phyloP scores from a whole-genome alignment of 2,888 invertebrate genomes.

The Rugalucina vietnamica region DNA sequence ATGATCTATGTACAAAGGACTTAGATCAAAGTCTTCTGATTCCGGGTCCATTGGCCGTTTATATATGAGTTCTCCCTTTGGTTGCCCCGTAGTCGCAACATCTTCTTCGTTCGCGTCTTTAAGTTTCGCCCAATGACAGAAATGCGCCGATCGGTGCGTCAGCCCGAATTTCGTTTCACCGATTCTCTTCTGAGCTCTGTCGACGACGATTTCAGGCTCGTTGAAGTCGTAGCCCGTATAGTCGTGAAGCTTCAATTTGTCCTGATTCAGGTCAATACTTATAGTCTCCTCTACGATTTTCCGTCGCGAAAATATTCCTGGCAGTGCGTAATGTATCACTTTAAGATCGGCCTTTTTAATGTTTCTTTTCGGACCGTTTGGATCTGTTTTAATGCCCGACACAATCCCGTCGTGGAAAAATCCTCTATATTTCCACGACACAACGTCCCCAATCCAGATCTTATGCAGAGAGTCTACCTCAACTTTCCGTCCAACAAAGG shows the following conservation, averaged over 20 bases:
- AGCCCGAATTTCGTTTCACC: slow-evolving; percentile 46
- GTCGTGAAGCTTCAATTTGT: slow-evolving; percentile 8
- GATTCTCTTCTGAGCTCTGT: slow-evolving; percentile 38
- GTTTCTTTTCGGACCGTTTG: background rate
- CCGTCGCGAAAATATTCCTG: slow-evolving; percentile 8
- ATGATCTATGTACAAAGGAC: slow-evolving; percentile 30
- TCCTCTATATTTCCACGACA: slow-evolving; percentile 7
- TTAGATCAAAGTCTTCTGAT: background rate
- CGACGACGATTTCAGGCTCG: slow-evolving; percentile 32
- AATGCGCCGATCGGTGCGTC: slow-evolving; percentile 41
- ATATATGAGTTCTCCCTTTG: background rate
- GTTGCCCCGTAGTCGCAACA: background rate
- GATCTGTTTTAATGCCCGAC: background rate
- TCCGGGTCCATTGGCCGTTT: background rate
- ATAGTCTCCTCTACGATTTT: slow-evolving; percentile 31
- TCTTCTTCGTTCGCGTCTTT: background rate
- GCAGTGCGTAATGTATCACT: slow-evolving; percentile 35
- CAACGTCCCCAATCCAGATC: slow-evolving; percentile 29
- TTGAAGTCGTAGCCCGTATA: slow-evolving; percentile 8
- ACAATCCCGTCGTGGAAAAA: slow-evolving; percentile 35
- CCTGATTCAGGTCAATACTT: slow-evolving; percentile 12
- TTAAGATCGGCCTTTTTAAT: slow-evolving; percentile 24
- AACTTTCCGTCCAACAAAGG: slow-evolving; percentile 31
- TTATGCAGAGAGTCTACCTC: slow-evolving; percentile 10
- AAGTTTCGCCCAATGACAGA: slow-evolving; percentile 55